These are phyloP conservation scores for Pipistrellus pygmaeus DNA, from an alignment of 2,797 vertebrate species.

Conservation along the genomic window DNA sequence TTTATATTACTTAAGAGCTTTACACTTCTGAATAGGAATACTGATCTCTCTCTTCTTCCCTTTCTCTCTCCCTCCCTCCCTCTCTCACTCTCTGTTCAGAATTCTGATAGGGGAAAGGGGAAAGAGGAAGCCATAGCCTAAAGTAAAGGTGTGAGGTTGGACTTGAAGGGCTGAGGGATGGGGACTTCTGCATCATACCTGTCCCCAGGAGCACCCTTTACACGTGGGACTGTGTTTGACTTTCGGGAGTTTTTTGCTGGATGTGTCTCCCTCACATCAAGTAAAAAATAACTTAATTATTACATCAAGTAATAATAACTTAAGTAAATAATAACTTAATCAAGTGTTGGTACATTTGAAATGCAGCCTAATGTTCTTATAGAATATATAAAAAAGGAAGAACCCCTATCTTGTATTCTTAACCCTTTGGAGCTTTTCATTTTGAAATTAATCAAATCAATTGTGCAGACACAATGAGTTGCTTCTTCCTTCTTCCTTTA, in stretches of 20 bases:
- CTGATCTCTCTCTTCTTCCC: neutral
- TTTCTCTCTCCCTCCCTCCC: no score
- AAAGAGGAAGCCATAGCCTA: neutral
- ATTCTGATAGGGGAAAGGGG: neutral
- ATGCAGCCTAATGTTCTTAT: neutral
- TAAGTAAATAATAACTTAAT: neutral
- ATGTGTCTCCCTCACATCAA: neutral
- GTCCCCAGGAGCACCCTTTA: neutral
- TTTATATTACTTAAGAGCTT: slow-evolving; percentile 72
- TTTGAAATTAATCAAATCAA: slow-evolving; percentile 26
- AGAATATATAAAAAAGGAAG: neutral
- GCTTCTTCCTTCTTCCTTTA: neutral
- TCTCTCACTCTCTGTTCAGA: neutral
- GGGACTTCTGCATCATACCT: neutral
- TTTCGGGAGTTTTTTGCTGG: neutral
- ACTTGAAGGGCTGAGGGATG: neutral
- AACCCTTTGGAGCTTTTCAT: neutral
- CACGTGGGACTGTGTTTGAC: neutral
- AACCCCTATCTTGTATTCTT: neutral
- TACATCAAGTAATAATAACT: no score
- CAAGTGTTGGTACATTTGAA: neutral
- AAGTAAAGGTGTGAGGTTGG: neutral
- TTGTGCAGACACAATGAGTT: neutral
- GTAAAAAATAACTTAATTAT: neutral
- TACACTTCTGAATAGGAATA: slow-evolving; percentile 39